Conservation (phyloP, 2,888 invertebrate genomes). For the Troilus luridus region DNA sequence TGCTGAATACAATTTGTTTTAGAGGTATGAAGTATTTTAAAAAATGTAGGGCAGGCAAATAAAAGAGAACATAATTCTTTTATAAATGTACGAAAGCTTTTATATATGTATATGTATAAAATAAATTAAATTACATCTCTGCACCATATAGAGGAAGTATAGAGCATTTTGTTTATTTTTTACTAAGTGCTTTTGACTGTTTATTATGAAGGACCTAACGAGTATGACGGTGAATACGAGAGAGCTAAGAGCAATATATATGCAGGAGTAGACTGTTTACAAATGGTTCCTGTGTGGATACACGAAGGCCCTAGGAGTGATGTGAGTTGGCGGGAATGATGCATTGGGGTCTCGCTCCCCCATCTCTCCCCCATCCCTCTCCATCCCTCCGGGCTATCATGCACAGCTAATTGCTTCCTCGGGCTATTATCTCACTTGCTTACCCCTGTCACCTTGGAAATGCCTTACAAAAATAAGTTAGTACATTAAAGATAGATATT, state of each 20-base stretch:
- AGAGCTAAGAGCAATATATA: neutral
- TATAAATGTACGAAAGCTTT: too few species aligned
- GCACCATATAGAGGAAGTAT: too few species aligned
- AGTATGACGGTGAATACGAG: neutral
- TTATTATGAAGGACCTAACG: neutral
- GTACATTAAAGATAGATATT: neutral
- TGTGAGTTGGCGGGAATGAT: neutral
- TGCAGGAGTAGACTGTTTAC: neutral
- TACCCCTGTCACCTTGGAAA: neutral
- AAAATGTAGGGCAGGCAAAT: too few species aligned
- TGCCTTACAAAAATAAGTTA: neutral
- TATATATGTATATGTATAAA: too few species aligned
- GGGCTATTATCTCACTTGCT: neutral
- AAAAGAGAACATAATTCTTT: too few species aligned
- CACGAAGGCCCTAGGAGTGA: constrained; percentile 6
- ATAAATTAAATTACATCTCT: too few species aligned
- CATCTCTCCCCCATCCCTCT: neutral
- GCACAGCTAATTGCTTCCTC: neutral
- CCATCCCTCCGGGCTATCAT: neutral
- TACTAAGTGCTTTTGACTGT: too few species aligned
- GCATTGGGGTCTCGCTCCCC: neutral
- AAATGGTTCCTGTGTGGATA: constrained; percentile 2
- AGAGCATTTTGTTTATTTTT: too few species aligned
- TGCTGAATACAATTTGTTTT: too few species aligned
- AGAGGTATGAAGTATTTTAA: too few species aligned